Evolutionary conservation across 2,113 vertebrate genomes (phyloP).

Genomic region (Agapornis roseicollis): DNA sequence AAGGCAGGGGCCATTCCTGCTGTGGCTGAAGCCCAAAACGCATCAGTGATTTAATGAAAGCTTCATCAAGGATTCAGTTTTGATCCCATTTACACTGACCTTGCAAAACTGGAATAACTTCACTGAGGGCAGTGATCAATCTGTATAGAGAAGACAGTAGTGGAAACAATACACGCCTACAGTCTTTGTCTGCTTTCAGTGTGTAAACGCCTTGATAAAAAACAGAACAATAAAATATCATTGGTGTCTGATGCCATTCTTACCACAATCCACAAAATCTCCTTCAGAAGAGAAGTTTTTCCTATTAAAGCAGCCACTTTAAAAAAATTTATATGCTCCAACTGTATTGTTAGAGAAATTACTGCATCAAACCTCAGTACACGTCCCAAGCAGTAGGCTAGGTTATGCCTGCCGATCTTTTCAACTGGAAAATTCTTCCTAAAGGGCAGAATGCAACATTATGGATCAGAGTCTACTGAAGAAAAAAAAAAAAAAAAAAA

Average conservation of each 20-base stretch:
- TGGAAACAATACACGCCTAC: not conserved
- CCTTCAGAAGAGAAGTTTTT: not conserved
- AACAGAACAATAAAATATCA: not conserved
- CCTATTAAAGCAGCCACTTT: not conserved
- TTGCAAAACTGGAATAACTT: constrained; percentile 18
- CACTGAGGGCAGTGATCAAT: not conserved
- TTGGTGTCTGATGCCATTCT: not conserved
- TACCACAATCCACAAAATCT: not conserved
- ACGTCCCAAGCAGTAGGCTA: constrained; percentile 1
- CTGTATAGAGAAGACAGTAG: not conserved
- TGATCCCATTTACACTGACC: constrained; percentile 20
- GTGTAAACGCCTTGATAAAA: not conserved
- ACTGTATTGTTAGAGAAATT: constrained; percentile 17
- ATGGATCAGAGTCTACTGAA: constrained; percentile 50
- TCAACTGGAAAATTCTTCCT: constrained; percentile 70
- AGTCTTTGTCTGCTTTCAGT: not conserved
- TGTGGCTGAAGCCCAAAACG: not conserved
- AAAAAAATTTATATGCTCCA: not conserved
- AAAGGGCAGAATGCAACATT: constrained; percentile 66
- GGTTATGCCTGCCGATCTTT: constrained; percentile 52
- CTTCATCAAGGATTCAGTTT: constrained; percentile 11
- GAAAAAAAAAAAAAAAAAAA: not conserved
- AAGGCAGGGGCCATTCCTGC: not conserved
- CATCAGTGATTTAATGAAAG: constrained; percentile 20
- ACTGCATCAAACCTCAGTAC: not conserved